Evolutionary conservation across 1,140 invertebrate genomes (phyloP).

Genomic region (Drosophila repleta): DNA sequence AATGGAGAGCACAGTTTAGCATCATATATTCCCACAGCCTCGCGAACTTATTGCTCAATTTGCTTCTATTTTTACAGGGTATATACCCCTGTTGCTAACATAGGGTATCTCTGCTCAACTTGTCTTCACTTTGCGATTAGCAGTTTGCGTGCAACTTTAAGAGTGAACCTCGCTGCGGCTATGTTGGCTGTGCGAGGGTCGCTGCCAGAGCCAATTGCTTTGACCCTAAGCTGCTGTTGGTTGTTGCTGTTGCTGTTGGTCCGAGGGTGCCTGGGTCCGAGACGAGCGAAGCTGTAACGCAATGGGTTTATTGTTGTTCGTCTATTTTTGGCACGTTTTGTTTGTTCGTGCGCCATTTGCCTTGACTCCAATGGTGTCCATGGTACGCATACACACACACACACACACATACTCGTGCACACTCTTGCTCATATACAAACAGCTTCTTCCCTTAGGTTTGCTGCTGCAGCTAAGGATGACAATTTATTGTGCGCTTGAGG

Average conservation of each 20-base stretch:
- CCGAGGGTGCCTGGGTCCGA: background rate
- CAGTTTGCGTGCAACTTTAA: background rate
- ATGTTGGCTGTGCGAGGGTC: constrained; percentile 12
- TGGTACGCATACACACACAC: constrained; percentile 23
- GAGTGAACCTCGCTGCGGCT: constrained; percentile 9
- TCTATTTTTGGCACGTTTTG: constrained; percentile 56
- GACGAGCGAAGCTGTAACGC: background rate
- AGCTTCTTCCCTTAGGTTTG: background rate
- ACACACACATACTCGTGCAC: constrained; percentile 9
- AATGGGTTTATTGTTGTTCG: constrained; percentile 47
- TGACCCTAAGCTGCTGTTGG: constrained; percentile 4
- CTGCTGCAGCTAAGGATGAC: constrained; percentile 16
- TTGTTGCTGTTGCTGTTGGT: constrained; percentile 16
- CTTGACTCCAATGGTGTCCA: constrained; percentile 15
- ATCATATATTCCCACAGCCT: too few relatives aligned
- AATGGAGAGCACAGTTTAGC: too few relatives aligned
- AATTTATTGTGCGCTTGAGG: constrained; percentile 63
- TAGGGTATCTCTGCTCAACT: too few relatives aligned
- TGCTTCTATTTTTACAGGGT: too few relatives aligned
- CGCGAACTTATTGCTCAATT: too few relatives aligned
- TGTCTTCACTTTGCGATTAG: background rate
- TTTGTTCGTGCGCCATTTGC: constrained; percentile 44
- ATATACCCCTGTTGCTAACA: too few relatives aligned
- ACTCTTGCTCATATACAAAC: background rate
- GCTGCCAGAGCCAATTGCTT: constrained; percentile 11